A percentile compares a stretch with the other conserved stretches of the same genome.
phyloP scores from a whole-genome alignment of 2,888 invertebrate genomes.

The Pseudococcus longispinus region DNA sequence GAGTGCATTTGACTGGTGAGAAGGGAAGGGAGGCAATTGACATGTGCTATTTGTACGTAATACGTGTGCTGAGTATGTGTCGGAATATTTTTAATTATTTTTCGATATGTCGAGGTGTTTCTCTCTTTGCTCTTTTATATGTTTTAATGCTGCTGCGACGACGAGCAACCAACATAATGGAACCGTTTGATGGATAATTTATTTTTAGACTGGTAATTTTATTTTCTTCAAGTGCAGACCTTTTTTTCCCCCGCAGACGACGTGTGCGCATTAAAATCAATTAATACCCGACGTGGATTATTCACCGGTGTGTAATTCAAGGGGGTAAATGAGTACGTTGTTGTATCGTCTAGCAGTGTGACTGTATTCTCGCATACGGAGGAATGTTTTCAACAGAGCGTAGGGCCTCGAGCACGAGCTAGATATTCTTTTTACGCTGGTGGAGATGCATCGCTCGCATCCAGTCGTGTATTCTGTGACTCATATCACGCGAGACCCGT shows the following conservation, averaged over 20 bases:
- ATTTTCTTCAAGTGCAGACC: neutral
- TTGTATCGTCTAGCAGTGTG: neutral
- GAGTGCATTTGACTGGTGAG: too few relatives aligned
- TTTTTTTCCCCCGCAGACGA: neutral
- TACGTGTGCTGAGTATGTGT: constrained; percentile 1
- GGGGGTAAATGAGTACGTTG: neutral
- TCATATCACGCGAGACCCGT: neutral
- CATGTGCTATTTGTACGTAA: neutral
- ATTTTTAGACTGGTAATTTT: neutral
- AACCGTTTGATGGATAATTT: constrained; percentile 10
- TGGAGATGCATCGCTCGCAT: neutral
- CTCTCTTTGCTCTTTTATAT: neutral
- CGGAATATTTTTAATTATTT: constrained; percentile 35
- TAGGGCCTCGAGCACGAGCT: neutral
- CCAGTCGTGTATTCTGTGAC: neutral
- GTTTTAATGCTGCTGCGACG: neutral
- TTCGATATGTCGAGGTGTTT: constrained; percentile 1
- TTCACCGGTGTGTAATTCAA: neutral
- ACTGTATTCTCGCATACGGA: neutral
- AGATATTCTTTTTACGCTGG: neutral
- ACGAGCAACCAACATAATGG: neutral
- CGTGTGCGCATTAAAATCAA: constrained; percentile 12
- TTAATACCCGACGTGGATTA: neutral
- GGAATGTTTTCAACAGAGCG: neutral
- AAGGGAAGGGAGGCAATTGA: neutral